phyloP scores from a whole-genome alignment of 2,113 vertebrate genomes.

The Heterotis niloticus region DNA sequence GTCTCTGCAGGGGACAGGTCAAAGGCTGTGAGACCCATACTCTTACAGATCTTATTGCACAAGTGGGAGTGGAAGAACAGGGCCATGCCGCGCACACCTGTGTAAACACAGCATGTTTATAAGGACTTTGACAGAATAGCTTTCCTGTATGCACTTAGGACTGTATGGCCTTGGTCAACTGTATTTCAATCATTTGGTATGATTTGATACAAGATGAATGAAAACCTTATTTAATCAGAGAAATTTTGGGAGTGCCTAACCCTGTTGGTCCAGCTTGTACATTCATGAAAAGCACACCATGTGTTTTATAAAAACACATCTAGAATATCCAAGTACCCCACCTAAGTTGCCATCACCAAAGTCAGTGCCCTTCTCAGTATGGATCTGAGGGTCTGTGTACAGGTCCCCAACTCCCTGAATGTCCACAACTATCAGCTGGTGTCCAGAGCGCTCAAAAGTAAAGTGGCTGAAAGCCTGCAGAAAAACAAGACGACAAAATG shows the following conservation, averaged over 20 bases:
- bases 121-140: not conserved
- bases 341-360: constrained; percentile 96
- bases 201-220: not conserved
- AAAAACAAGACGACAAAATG: not conserved
- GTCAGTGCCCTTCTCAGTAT: constrained; percentile 85
- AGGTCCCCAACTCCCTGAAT: constrained; percentile 97
- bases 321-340: constrained; percentile 44
- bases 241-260: not conserved
- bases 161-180: not conserved
- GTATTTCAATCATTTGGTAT: not conserved
- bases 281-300: not conserved
- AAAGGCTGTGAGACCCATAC: constrained; percentile 85
- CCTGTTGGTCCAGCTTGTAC: not conserved
- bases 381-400: constrained; percentile 97
- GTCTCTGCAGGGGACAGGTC: constrained; percentile 79
- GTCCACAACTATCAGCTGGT: constrained; percentile 95
- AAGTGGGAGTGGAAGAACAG: constrained; percentile 94
- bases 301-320: not conserved
- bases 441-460: constrained; percentile 90
- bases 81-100: constrained; percentile 96
- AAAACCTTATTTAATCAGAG: not conserved
- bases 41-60: constrained; percentile 93
- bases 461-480: constrained; percentile 94
- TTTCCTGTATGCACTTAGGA: no score
- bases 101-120: not conserved